Evolutionary conservation across 2,888 invertebrate species (phyloP), one percentile per base, ranked within the genome.

Genomic region (Cabera pusaria): DNA sequence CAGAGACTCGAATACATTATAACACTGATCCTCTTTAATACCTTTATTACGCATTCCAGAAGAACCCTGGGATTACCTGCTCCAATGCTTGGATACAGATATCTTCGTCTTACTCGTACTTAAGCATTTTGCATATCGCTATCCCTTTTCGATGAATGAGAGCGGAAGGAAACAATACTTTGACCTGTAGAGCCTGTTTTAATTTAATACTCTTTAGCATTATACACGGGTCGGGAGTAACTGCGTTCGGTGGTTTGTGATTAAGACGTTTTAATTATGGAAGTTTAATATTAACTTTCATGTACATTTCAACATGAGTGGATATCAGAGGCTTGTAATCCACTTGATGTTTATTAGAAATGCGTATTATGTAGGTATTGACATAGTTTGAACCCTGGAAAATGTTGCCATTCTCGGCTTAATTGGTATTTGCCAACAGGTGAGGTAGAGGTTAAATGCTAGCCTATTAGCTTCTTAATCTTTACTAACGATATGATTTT

Each of bases 21-120:
- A 29, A 25, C 20, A 28, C 19, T 34, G 27, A 40, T 33, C 33
- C 21, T 19, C 16, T 27, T 40, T 40, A 28, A 33, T 44, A 56
- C 47, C 53, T 59, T 56, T 60, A 62, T 62, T 64, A 60, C 56
- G 53, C 64, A 64, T 64, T 68, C 59, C 48, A 54, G 33, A 55
- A 54, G 48, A 59, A 52, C 44, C 51, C 32, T 29, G 59, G n/a
- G 60, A 59, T 66, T 64, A 68, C 61, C 54, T 57, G 53, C 40
- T 33, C 41, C 36, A 41, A 36, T 37, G 41, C 33, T 47, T 54
- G 45, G 46, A 49, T 53, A 35, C 45, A 14, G 2, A 2, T 14
- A 14, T 14, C 14, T 4, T 14, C 4, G 18, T 36, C 40, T 22
- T 39, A 31, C 31, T 52, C 35, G 22, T 25, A 9, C 50, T 11